A percentile compares a stretch with the other conserved stretches of the same genome.
Evolutionary conservation across 2,113 vertebrate genomes (phyloP).

Genomic region (Emydocephalus ijimae): DNA sequence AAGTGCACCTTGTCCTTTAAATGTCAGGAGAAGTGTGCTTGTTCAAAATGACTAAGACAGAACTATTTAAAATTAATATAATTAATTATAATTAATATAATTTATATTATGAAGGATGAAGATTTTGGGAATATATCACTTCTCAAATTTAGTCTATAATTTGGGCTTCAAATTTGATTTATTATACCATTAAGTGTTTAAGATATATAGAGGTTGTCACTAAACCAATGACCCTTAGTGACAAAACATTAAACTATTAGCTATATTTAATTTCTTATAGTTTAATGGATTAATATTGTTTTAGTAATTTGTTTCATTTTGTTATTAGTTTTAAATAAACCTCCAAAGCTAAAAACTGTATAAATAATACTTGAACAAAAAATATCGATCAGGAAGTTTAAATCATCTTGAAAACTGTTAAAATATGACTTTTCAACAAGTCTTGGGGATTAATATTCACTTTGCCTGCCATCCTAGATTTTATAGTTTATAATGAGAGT

Average conservation of each 20-base stretch:
- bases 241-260: background rate
- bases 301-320: background rate
- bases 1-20: background rate
- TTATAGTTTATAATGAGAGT: background rate
- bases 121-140: background rate
- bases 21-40: background rate
- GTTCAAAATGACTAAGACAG: background rate
- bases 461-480: background rate
- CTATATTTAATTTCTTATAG: background rate
- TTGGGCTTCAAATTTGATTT: background rate
- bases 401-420: background rate
- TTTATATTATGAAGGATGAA: background rate
- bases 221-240: background rate
- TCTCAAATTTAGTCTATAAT: background rate
- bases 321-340: background rate
- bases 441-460: background rate
- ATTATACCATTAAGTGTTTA: background rate
- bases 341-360: background rate
- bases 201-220: background rate
- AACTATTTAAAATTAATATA: background rate
- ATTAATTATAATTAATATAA: background rate
- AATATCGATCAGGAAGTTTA: background rate
- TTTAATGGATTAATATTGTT: background rate
- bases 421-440: background rate
- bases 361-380: background rate